Base-by-base conservation (phyloP, 2,797 vertebrate species). In the Poecilia velifera region DNA sequence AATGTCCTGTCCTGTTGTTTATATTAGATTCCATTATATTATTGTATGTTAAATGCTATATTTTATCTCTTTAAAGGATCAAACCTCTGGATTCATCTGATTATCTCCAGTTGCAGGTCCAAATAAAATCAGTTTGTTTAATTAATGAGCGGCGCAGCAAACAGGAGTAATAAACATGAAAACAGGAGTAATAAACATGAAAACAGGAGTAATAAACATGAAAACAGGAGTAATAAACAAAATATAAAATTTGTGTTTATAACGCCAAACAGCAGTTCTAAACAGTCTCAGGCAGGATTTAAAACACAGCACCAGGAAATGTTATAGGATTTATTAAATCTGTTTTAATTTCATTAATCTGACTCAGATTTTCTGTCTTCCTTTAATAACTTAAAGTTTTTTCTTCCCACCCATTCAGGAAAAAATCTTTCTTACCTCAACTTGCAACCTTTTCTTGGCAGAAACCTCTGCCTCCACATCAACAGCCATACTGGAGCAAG, bases 381-480 rank as follows among this genome's bases (percentile, higher is more conserved):
- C 9, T 51, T 10, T 51, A 49, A 6, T 51, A 73, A 73, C 72
- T 73, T 68, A 1, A 4, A 12, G 2, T 25, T n/a, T 39, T 57
- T 41, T 59, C 41, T 18, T 45, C 31, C 5, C 20, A 22, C 16
- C 13, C 73, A n/a, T 83, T 64, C 88, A 95, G 90, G 92, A 95
- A 91, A 87, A 91, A 94, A 90, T 92, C 91, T 93, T 96, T 77
- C 94, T 96, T 96, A 96, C 95, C 96, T 96, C 96, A 96, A 94
- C 94, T 92, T 95, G 94, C 94, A 94, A 94, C 92, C 92, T 93
- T 93, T 93, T 94, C 88, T 92, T 93, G 94, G 94, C 94, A 94
- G 94, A 95, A 93, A 84, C 90, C 77, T 92, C 95, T 94, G 93
- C 93, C 90, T 95, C 94, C 93, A 94, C 92, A 93, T 94, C 94